Evolutionary conservation across 2,888 invertebrate species (phyloP).

Genomic region (Apamea epomidion): DNA sequence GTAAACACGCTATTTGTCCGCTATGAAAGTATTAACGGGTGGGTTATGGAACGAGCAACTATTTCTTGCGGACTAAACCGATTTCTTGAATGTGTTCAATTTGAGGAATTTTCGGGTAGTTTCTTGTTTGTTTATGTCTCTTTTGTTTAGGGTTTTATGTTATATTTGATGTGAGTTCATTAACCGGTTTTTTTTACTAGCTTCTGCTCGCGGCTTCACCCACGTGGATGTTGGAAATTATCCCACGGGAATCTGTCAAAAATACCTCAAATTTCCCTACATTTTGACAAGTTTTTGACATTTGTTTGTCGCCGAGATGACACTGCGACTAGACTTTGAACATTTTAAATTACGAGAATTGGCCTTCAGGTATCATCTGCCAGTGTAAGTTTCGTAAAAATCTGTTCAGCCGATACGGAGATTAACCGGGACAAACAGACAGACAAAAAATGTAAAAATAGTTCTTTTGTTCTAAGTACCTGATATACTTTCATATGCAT

Average conservation of each 20-base stretch:
- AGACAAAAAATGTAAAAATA: too few relatives aligned
- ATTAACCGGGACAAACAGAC: too few relatives aligned
- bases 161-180: not conserved
- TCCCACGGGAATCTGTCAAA: not conserved
- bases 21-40: slow-evolving; percentile 49
- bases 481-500: not conserved
- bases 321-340: too few relatives aligned
- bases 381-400: too few relatives aligned
- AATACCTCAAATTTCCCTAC: too few relatives aligned
- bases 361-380: too few relatives aligned
- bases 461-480: too few relatives aligned
- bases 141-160: slow-evolving; percentile 3
- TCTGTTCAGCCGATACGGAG: too few relatives aligned
- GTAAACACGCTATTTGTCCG: slow-evolving; percentile 61
- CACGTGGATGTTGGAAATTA: not conserved
- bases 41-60: slow-evolving; percentile 18
- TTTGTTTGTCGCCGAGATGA: too few relatives aligned
- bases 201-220: not conserved
- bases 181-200: not conserved
- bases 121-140: not conserved
- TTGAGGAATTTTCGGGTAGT: slow-evolving; percentile 22
- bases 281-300: too few relatives aligned
- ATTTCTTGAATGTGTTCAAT: slow-evolving; percentile 41
- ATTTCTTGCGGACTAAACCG: slow-evolving; percentile 27
- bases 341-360: too few relatives aligned